Evolutionary conservation across 2,888 invertebrate genomes (phyloP).

Genomic region (Caenorhabditis sp.): DNA sequence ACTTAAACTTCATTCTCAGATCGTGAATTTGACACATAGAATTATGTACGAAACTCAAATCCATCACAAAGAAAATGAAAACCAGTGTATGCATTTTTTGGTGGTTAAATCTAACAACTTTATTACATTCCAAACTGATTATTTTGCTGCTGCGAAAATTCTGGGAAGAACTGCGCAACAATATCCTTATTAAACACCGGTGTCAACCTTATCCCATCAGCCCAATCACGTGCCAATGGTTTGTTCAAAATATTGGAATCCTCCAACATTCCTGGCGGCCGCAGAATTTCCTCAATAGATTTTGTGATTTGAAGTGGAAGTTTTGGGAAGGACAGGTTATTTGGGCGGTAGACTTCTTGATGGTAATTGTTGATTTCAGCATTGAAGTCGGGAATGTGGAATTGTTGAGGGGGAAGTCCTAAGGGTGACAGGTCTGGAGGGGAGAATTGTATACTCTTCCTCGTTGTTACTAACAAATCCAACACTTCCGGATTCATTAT

Average conservation of each 20-base stretch:
- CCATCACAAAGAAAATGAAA: too few relatives aligned
- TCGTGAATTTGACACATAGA: too few relatives aligned
- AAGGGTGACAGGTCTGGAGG: slow-evolving; percentile 35
- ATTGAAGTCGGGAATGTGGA: background rate
- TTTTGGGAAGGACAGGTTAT: slow-evolving; percentile 50
- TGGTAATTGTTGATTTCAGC: background rate
- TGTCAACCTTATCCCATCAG: slow-evolving; percentile 55
- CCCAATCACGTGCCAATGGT: slow-evolving; percentile 56
- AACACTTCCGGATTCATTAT: slow-evolving; percentile 55
- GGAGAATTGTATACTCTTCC: slow-evolving; percentile 8
- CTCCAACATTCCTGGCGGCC: slow-evolving; percentile 49
- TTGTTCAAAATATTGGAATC: slow-evolving; percentile 47
- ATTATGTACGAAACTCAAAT: too few relatives aligned
- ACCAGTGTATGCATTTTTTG: too few relatives aligned
- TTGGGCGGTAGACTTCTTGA: slow-evolving; percentile 17
- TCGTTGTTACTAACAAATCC: slow-evolving; percentile 42
- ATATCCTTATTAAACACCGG: slow-evolving; percentile 65
- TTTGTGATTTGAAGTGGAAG: slow-evolving; percentile 63
- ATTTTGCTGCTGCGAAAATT: slow-evolving; percentile 30
- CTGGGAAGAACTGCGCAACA: slow-evolving; percentile 67
- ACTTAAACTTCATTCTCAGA: too few relatives aligned
- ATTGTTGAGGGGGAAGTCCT: slow-evolving; percentile 15
- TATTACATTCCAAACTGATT: background rate
- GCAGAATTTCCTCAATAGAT: slow-evolving; percentile 63
- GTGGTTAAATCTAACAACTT: too few relatives aligned